Percentiles rank a stretch among this genome's conserved stretches.
Evolutionary conservation across 2,113 vertebrate species (phyloP).

Genomic region (Seriola dumerili): DNA sequence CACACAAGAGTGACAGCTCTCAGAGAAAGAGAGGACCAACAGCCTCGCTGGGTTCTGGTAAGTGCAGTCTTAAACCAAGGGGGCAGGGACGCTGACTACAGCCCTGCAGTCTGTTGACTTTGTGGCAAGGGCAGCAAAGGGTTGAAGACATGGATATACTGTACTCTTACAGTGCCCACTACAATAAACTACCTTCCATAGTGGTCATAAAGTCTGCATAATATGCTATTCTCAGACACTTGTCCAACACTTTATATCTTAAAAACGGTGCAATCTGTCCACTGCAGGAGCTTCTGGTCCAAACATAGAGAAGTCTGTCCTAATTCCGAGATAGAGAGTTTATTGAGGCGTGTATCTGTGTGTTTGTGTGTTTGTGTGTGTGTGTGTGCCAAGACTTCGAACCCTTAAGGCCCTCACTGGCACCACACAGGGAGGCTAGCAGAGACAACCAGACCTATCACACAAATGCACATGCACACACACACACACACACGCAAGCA

Average conservation of each 20-base stretch:
- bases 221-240: conserved; percentile 60
- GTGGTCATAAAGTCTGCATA: conserved; percentile 63
- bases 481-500: conserved; percentile 18
- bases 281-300: conserved; percentile 37
- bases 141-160: conserved; percentile 71
- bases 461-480: conserved; percentile 16
- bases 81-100: conserved; percentile 78
- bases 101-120: conserved; percentile 84
- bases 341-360: conserved; percentile 31
- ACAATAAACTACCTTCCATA: conserved; percentile 71
- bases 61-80: conserved; percentile 84
- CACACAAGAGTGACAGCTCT: conserved; percentile 86
- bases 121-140: conserved; percentile 80
- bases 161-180: conserved; percentile 59
- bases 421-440: conserved; percentile 23
- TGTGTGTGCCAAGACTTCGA: conserved; percentile 14
- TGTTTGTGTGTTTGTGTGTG: conserved; percentile 6
- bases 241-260: conserved; percentile 57
- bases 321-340: conserved; percentile 59
- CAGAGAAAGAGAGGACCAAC: conserved; percentile 78
- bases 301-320: conserved; percentile 24
- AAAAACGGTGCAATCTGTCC: conserved; percentile 49
- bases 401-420: conserved; percentile 26
- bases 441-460: conserved; percentile 39
- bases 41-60: conserved; percentile 74